Evolutionary conservation across 2,797 vertebrate genomes (phyloP).

Genomic region (Centroberyx gerrardi): DNA sequence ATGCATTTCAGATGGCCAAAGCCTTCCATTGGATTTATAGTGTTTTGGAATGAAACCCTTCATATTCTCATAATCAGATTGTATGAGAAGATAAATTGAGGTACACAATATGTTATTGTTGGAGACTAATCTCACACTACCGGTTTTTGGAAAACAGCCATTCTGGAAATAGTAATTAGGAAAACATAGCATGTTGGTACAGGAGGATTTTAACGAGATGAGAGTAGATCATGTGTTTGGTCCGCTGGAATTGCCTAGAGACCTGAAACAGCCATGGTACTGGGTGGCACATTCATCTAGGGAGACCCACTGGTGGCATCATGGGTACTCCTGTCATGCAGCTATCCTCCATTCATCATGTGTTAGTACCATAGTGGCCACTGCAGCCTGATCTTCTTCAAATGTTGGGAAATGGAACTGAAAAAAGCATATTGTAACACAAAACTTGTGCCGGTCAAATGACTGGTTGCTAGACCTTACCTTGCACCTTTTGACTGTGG

Average conservation of each 20-base stretch:
- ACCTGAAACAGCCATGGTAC: background rate
- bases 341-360: too few species aligned
- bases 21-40: too few species aligned
- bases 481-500: background rate
- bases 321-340: too few species aligned
- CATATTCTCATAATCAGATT: background rate
- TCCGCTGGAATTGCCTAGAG: background rate
- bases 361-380: too few species aligned
- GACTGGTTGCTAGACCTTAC: background rate
- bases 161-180: background rate
- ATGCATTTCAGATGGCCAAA: too few species aligned
- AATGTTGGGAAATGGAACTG: too few species aligned
- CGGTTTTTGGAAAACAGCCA: constrained; percentile 8
- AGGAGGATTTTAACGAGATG: background rate
- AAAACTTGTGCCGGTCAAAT: background rate
- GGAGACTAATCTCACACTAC: background rate
- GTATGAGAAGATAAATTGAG: background rate
- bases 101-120: background rate
- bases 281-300: too few species aligned
- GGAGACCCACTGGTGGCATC: too few species aligned
- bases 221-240: background rate
- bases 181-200: background rate
- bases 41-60: background rate
- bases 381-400: too few species aligned
- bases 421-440: too few species aligned